Base-by-base conservation (phyloP, 2,113 vertebrate genomes). In the Bombycilla garrulus region DNA sequence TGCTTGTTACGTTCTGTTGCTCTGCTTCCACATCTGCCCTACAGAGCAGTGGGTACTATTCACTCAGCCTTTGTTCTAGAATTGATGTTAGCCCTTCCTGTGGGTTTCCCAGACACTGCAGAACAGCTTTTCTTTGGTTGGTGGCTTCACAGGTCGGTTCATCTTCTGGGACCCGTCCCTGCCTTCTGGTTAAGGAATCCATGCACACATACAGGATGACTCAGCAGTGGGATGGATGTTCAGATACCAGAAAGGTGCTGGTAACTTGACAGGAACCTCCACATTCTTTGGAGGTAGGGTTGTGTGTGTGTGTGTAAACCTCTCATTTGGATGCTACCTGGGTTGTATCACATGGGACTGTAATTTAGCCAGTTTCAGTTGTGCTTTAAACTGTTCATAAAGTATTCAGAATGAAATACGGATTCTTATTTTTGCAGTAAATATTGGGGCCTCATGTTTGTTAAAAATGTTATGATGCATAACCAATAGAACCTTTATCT, bases 121-220 rank as follows among this genome's bases (percentile, higher is more conserved):
- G 88, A 91, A 89, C 54, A 79, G 40, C 71, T 95, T 93, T 86
- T 83, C 50, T 91, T 64, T 95, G 94, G n/a, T 96, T 33, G 58
- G 60, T 97, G 93, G 74, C 78, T 96, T 93, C 44, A 47, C 92
- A 97, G 95, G 92, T 96, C 9, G 78, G 47, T 93, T 97, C 54
- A 72, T 95, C 93, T 93, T 86, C 88, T 96, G 92, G 95, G 93
- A 97, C 79, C 88, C 70, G 0, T 96, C 96, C 79, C 93, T 97
- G 96, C 96, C 94, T 72, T 97, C 93, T 91, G 96, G 94, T 92
- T 97, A 97, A 97, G 93, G 95, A 95, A 81, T 93, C 94, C 76
- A 20, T 88, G 94, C 88, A 71, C 92, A 48, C 88, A 64, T 28
- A 88, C 92, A 79, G 94, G 94, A 97, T 97, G 96, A 96, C 50